These are phyloP conservation scores for Corythoichthys haematopterus DNA, from an alignment of 2,113 vertebrate genomes.

Conservation along the genomic window DNA sequence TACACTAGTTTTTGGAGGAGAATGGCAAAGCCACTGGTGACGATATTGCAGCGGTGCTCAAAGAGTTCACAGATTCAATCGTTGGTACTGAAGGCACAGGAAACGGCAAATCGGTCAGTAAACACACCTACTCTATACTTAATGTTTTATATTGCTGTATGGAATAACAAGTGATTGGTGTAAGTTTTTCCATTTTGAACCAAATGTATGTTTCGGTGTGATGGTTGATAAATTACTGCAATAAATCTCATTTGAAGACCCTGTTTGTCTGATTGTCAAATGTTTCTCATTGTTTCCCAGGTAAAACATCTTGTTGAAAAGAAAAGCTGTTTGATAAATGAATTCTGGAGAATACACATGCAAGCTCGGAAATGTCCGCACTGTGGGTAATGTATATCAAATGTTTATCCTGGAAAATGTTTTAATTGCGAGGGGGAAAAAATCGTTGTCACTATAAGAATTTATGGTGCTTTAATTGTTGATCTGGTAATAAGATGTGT, in stretches of 20 bases:
- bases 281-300: constrained; percentile 50
- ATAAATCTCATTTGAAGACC: no score
- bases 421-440: background rate
- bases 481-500: constrained; percentile 4
- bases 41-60: constrained; percentile 78
- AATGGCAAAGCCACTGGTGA: constrained; percentile 69
- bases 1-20: constrained; percentile 78
- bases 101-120: constrained; percentile 55
- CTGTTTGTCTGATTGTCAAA: background rate
- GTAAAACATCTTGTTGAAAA: constrained; percentile 88
- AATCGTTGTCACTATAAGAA: background rate
- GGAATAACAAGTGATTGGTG: background rate
- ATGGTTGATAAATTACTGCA: no score
- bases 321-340: constrained; percentile 73
- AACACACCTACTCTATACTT: background rate
- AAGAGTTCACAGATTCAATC: constrained; percentile 62
- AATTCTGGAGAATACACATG: constrained; percentile 87
- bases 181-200: no score
- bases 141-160: background rate
- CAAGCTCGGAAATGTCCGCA: constrained; percentile 78
- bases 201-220: no score
- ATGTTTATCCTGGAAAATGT: background rate
- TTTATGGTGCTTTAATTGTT: background rate
- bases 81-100: constrained; percentile 35
- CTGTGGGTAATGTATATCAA: constrained; percentile 78